Percentiles rank a stretch among this genome's conserved stretches.
phyloP scores from a whole-genome alignment of 53 echinoderm and acorn worm species.

The Mesocentrotus franciscanus region DNA sequence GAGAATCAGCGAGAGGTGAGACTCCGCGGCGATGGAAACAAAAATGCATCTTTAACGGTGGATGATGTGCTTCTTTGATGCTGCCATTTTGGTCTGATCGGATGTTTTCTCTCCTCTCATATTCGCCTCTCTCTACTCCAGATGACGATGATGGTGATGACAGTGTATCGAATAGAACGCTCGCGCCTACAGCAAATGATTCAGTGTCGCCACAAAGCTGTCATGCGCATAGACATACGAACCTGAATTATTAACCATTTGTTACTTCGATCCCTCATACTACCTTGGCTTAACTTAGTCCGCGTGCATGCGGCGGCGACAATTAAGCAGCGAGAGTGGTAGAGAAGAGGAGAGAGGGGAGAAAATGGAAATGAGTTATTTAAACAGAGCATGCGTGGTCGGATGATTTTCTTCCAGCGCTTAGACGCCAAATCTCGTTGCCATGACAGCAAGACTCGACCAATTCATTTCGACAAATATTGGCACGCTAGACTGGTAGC shows the following conservation, averaged over 20 bases:
- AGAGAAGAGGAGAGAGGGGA: constrained; percentile 44
- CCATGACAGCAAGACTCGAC: constrained; percentile 63
- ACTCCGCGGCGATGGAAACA: background rate
- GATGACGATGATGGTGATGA: constrained; percentile 50
- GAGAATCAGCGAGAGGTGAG: background rate
- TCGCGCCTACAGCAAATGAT: constrained; percentile 32
- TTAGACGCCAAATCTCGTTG: constrained; percentile 58
- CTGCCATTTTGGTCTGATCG: constrained; percentile 45
- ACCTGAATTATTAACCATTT: constrained; percentile 67
- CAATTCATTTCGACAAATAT: constrained; percentile 65
- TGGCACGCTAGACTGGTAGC: constrained; percentile 51
- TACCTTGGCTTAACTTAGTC: constrained; percentile 59
- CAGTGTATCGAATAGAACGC: constrained; percentile 45
- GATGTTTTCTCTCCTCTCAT: constrained; percentile 23
- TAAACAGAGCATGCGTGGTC: constrained; percentile 60
- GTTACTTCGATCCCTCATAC: constrained; percentile 61
- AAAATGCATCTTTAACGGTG: constrained; percentile 29
- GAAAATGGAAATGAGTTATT: constrained; percentile 48
- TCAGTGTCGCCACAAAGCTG: constrained; percentile 32
- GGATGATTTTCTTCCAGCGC: constrained; percentile 7
- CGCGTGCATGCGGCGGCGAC: constrained; percentile 60
- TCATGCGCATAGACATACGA: constrained; percentile 59
- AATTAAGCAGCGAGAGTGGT: constrained; percentile 60
- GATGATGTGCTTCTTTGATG: constrained; percentile 29
- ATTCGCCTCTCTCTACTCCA: background rate